A percentile compares a stretch with the other conserved stretches of the same genome.
Conservation (phyloP, 1,140 invertebrate genomes). For the Parapsyche elsis region DNA sequence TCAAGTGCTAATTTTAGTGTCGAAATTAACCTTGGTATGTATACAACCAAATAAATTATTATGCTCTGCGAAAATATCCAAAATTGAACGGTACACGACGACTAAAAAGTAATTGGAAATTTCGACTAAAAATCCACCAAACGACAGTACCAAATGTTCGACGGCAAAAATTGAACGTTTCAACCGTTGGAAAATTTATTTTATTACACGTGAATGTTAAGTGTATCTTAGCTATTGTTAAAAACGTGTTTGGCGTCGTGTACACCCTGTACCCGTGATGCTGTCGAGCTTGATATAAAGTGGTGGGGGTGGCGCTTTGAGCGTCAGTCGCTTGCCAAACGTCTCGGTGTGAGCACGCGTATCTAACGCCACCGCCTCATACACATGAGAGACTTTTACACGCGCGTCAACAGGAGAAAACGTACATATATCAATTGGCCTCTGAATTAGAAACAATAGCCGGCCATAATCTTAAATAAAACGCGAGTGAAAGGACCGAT, state of each 20-base stretch:
- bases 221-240: no score
- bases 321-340: background rate
- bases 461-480: background rate
- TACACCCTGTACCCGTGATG: background rate
- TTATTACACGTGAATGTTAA: no score
- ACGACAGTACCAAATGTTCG: no score
- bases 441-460: background rate
- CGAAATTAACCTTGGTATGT: no score
- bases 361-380: background rate
- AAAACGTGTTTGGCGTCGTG: background rate
- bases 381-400: conserved; percentile 39
- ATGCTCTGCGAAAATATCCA: no score
- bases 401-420: conserved; percentile 36
- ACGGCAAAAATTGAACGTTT: no score
- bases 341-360: background rate
- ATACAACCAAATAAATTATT: no score
- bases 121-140: no score
- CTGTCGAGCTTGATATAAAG: conserved; percentile 10
- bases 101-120: no score
- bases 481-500: conserved; percentile 28
- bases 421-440: background rate
- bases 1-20: no score
- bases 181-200: no score
- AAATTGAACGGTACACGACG: no score
- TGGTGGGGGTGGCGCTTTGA: background rate